These are phyloP conservation scores for Penelope pileata DNA, from an alignment of 2,113 vertebrate genomes.

Conservation along the genomic window DNA sequence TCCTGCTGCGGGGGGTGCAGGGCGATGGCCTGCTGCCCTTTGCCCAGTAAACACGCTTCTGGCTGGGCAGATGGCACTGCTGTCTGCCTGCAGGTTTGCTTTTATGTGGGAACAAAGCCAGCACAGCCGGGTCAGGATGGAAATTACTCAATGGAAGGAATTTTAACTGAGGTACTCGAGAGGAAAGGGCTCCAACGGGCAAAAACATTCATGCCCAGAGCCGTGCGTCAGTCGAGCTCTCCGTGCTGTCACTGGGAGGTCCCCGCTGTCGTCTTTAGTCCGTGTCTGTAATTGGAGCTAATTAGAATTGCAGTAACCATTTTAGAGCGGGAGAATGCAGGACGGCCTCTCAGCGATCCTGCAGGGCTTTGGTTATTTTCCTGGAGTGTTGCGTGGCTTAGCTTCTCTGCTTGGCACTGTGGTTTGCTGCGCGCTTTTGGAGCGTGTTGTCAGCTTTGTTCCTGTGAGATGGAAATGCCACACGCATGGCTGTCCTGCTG, in stretches of 20 bases:
- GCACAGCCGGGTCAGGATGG: conserved; percentile 39
- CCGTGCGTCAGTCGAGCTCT: not conserved
- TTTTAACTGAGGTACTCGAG: conserved; percentile 39
- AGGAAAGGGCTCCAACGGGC: conserved; percentile 18
- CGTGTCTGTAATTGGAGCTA: not conserved
- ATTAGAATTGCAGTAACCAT: conserved; percentile 27
- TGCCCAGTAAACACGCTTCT: conserved; percentile 36
- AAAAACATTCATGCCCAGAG: conserved; percentile 30
- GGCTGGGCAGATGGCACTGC: conserved; percentile 51
- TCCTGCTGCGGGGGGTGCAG: conserved; percentile 2
- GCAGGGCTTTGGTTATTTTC: conserved; percentile 35
- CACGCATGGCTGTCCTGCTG: conserved; percentile 25
- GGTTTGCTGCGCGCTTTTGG: conserved; percentile 14
- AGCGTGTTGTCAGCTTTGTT: conserved; percentile 44
- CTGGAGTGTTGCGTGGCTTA: not conserved
- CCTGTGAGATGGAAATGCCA: conserved; percentile 56
- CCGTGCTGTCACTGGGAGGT: not conserved
- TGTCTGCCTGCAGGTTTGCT: conserved; percentile 56
- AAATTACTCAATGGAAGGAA: conserved; percentile 55
- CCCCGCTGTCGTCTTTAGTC: not conserved
- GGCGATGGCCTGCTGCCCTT: not conserved
- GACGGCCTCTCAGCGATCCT: not conserved
- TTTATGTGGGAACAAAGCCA: conserved; percentile 38
- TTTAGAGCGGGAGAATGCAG: conserved; percentile 22
- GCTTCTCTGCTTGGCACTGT: conserved; percentile 21